Conservation (phyloP, 2,113 vertebrate genomes). For the Lycaon pictus region DNA sequence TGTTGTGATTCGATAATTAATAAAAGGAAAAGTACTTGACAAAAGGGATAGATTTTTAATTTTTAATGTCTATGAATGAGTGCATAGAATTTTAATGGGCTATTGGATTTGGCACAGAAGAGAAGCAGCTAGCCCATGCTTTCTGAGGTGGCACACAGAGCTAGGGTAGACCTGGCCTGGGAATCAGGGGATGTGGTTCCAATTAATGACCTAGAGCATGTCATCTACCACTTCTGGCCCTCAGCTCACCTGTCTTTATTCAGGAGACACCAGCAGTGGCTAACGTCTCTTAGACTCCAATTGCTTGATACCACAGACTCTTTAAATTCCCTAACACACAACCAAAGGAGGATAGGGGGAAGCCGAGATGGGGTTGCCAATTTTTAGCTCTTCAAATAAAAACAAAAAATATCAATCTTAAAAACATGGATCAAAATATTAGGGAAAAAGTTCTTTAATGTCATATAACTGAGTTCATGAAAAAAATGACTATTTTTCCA, state of each 20-base stretch:
- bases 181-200: background rate
- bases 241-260: background rate
- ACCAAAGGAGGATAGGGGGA: rapidly evolving
- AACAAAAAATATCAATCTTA: background rate
- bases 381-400: background rate
- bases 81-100: constrained; percentile 79
- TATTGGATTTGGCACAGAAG: constrained; percentile 67
- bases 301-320: background rate
- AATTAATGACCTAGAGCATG: background rate
- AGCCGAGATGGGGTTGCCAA: background rate
- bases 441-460: background rate
- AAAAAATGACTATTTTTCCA: background rate
- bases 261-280: background rate
- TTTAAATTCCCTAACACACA: background rate
- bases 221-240: background rate
- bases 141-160: background rate
- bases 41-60: constrained; percentile 79
- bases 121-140: constrained; percentile 42
- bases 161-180: background rate
- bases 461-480: background rate
- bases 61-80: constrained; percentile 84
- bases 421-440: background rate
- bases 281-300: background rate
- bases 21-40: constrained; percentile 80
- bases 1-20: constrained; percentile 86